phyloP scores from a whole-genome alignment of 2,113 vertebrate species.

The Syrrhaptes paradoxus region DNA sequence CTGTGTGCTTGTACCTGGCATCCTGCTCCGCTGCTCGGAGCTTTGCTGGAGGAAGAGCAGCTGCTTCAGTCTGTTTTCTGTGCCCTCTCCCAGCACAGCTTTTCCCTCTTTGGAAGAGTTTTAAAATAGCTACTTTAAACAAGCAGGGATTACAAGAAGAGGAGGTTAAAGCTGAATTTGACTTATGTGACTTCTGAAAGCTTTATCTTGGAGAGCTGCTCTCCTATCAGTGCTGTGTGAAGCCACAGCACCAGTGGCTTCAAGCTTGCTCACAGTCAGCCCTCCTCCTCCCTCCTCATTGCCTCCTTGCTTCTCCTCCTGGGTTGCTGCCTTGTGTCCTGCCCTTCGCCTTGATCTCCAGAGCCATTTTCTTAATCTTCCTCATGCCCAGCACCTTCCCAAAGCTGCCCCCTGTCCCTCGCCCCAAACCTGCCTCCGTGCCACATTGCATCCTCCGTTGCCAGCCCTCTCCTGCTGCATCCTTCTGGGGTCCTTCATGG shows the following conservation, averaged over 20 bases:
- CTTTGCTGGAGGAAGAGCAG: conserved; percentile 19
- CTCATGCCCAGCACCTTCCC: neutral
- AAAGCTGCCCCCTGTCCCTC: neutral
- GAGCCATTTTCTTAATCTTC: neutral
- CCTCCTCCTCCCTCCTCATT: neutral
- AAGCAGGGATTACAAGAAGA: neutral
- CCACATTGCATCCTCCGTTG: accelerated
- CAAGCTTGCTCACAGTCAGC: neutral
- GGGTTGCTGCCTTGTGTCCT: neutral
- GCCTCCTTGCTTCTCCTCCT: neutral
- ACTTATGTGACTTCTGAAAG: neutral
- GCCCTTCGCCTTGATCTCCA: neutral
- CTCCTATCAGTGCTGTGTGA: neutral
- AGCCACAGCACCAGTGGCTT: neutral
- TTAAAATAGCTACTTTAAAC: neutral
- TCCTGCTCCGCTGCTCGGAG: neutral
- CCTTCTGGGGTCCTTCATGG: neutral
- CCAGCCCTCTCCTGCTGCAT: neutral
- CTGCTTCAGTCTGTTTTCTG: neutral
- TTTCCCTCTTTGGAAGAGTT: neutral
- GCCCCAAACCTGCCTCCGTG: neutral
- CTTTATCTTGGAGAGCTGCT: neutral
- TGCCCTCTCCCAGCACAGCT: neutral
- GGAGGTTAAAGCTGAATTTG: neutral
- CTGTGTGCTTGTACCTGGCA: neutral